phyloP scores from a whole-genome alignment of 2,797 vertebrate genomes.

The Ptychobarbus kaznakovi region DNA sequence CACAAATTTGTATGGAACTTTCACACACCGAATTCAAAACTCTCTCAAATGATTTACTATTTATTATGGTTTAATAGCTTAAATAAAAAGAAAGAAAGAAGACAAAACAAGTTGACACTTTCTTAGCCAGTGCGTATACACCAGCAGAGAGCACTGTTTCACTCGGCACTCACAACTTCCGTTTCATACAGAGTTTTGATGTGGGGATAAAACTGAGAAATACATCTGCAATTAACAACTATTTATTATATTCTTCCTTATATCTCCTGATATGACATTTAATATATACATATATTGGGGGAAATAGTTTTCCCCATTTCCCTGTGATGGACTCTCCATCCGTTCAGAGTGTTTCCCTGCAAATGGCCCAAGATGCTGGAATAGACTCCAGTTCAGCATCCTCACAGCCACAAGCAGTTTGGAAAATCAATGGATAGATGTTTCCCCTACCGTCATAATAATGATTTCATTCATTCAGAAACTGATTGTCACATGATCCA shows the following conservation, averaged over 20 bases:
- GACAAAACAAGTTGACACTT: background rate
- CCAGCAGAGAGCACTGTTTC: conserved; percentile 39
- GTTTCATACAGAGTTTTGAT: background rate
- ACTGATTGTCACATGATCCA: conserved; percentile 18
- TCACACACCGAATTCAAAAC: background rate
- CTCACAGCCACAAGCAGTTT: background rate
- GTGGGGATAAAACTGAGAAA: background rate
- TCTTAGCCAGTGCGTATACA: background rate
- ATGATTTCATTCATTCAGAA: conserved; percentile 30
- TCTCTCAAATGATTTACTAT: background rate
- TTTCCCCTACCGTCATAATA: conserved; percentile 23
- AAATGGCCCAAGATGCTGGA: background rate
- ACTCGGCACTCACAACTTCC: conserved; percentile 1
- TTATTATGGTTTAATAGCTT: background rate
- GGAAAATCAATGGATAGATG: background rate
- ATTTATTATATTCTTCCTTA: background rate
- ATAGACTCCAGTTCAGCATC: background rate
- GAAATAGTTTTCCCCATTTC: background rate
- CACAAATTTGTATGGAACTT: background rate
- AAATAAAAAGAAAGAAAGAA: background rate
- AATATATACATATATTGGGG: background rate
- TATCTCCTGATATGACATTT: background rate
- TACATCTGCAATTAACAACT: background rate
- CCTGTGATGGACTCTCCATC: background rate
- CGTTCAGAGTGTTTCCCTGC: background rate